Evolutionary conservation across 2,888 invertebrate species (phyloP), one percentile per base, ranked within the genome.

Genomic region (Caenorhabditis uteleia): DNA sequence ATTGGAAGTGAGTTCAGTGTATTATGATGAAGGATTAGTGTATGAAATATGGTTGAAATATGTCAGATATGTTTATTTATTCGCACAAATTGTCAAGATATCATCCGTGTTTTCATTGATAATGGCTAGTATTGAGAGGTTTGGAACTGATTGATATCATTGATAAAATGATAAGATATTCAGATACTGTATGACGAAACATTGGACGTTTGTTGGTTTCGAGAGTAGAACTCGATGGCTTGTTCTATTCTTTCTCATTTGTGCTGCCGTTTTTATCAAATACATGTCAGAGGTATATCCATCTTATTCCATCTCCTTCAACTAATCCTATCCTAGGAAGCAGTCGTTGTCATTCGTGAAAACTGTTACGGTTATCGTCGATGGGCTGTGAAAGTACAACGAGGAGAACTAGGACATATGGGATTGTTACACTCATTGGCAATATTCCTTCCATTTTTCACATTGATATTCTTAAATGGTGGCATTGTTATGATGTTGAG

Each of bases 201-300:
- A 82, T 50, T 82, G 82, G 82, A 82, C 82, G 10, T 79, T 79
- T 57, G 78, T 79, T 12, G 82, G 82, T 0, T 82, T 82, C 48
- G 77, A 79, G 42, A 60, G 61, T 26, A 59, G 77, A 7, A 78
- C 78, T 1, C 56, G 82, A 25, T 82, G 82, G 82, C 53, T 82
- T 20, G 66, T 78, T n/a, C 69, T 82, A 26, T 51, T 67, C 12
- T 34, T 47, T 18, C 62, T 74, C 7, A 55, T 79, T 14, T 53
- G 57, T 10, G 50, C 66, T 3, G 74, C 77, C 0, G 61, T 82
- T 18, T 54, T 77, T 23, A 68, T 82, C 26, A 82, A 79, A 53
- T 68, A 77, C 26, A 46, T 75, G 34, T 79, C 79, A 16, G 68
- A 74, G 21, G 75, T 74, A 21, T 57, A 75, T 51, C 12, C 29